A percentile compares a stretch with the other conserved stretches of the same genome.
phyloP scores from a whole-genome alignment of 2,888 invertebrate species.

The Chaitophorus viminalis region DNA sequence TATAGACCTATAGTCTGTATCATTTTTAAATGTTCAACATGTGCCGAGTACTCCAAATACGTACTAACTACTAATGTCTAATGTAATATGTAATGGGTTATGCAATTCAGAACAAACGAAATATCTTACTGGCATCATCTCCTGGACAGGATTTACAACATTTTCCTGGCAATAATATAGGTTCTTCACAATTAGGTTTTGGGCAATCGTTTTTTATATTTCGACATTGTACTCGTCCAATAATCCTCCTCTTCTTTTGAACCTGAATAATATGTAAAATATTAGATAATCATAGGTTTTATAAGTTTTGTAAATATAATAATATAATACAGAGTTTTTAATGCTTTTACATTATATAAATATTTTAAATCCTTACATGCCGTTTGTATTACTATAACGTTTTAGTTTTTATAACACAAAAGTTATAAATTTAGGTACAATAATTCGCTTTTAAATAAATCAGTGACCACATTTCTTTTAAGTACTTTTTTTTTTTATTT shows the following conservation, averaged over 20 bases:
- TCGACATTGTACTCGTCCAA: conserved; percentile 88
- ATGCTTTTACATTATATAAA: too few relatives aligned
- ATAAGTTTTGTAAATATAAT: not conserved
- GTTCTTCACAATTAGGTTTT: conserved; percentile 85
- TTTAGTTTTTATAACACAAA: not conserved
- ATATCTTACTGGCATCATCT: conserved; percentile 68
- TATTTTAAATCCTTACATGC: too few relatives aligned
- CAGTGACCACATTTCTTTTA: not conserved
- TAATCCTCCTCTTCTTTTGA: conserved; percentile 85
- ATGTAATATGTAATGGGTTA: conserved; percentile 21
- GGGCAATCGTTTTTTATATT: conserved; percentile 94
- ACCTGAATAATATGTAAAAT: conserved; percentile 72
- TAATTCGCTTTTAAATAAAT: not conserved
- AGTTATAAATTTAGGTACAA: not conserved
- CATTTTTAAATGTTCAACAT: not conserved
- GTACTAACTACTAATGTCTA: too few relatives aligned
- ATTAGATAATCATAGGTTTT: conserved; percentile 18
- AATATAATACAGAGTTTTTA: not conserved
- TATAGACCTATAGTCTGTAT: too few relatives aligned
- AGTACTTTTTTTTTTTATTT: too few relatives aligned
- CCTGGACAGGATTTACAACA: conserved; percentile 94
- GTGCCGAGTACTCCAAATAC: conserved; percentile 11
- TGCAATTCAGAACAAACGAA: conserved; percentile 35
- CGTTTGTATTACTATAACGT: not conserved
- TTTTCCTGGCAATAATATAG: conserved; percentile 82